Conservation (phyloP, 2,113 vertebrate genomes). For the Paraplagusia blochii region DNA sequence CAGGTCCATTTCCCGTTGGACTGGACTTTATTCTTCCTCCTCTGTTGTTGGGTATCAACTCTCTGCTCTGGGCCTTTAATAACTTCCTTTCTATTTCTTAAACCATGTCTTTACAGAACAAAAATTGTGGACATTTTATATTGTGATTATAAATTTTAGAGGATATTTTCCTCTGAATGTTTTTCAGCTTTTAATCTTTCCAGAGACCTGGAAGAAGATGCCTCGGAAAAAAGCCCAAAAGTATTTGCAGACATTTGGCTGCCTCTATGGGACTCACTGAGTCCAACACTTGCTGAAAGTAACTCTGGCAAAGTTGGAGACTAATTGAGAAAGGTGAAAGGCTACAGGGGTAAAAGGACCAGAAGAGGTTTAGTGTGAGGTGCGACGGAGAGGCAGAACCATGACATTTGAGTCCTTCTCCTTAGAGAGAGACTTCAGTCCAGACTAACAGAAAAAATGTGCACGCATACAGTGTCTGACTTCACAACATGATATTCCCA, state of each 20-base stretch:
- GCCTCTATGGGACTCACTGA: not conserved
- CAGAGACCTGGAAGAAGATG: not conserved
- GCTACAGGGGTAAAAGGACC: not conserved
- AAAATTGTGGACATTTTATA: not conserved
- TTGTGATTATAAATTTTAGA: not conserved
- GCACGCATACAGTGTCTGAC: conserved; percentile 16
- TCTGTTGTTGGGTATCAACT: conserved; percentile 6
- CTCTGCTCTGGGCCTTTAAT: not conserved
- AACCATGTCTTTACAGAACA: not conserved
- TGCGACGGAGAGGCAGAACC: too few relatives aligned
- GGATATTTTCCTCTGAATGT: not conserved
- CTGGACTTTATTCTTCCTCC: not conserved
- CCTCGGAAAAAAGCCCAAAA: not conserved
- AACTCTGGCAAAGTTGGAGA: not conserved
- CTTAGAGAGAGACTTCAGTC: conserved; percentile 14
- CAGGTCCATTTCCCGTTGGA: not conserved
- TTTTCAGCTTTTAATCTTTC: not conserved
- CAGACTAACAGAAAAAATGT: conserved; percentile 50
- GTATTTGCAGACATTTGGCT: not conserved
- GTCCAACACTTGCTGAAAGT: not conserved
- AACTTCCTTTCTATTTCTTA: not conserved
- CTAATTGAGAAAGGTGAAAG: conserved; percentile 4
- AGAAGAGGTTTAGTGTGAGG: not conserved
- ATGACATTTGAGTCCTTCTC: conserved; percentile 35
- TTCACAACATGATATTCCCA: conserved; percentile 38